A percentile compares a stretch with the other conserved stretches of the same genome.
Conservation (phyloP, 2,797 vertebrate species). For the Australoheros facetus region DNA sequence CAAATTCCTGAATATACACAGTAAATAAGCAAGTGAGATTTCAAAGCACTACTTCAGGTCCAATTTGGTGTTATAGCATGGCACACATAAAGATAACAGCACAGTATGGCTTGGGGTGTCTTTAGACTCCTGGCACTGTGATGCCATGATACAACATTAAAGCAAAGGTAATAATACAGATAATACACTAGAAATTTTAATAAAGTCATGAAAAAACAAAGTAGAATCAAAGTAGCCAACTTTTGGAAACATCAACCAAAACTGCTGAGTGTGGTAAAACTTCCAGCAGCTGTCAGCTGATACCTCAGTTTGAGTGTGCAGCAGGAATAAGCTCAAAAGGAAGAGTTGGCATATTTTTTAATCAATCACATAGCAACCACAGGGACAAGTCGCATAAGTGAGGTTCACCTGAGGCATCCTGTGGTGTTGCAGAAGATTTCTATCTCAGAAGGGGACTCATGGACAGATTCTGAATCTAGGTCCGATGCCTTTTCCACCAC, state of each 20-base stretch:
- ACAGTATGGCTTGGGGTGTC: no score
- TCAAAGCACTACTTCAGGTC: conserved; percentile 11
- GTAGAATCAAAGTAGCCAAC: not conserved
- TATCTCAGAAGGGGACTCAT: conserved; percentile 83
- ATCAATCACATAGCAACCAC: not conserved
- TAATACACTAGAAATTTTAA: not conserved
- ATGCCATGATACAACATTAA: not conserved
- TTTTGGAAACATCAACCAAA: conserved; percentile 24
- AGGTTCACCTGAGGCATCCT: conserved; percentile 89
- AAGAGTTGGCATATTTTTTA: not conserved
- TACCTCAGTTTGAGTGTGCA: not conserved
- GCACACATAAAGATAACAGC: conserved; percentile 1
- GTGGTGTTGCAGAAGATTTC: conserved; percentile 96
- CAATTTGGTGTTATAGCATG: not conserved
- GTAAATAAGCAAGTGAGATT: not conserved
- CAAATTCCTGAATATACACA: conserved; percentile 86
- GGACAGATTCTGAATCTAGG: conserved; percentile 24
- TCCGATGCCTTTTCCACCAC: fast-evolving
- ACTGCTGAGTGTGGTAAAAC: conserved; percentile 10
- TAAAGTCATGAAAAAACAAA: not conserved
- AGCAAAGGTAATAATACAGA: not conserved
- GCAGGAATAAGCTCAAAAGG: conserved; percentile 5
- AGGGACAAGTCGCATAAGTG: not conserved
- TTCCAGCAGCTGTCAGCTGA: not conserved
- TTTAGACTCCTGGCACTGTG: not conserved